A percentile compares a stretch with the other conserved stretches of the same genome.
Evolutionary conservation across 2,797 vertebrate genomes (phyloP).

Genomic region (Lophotriccus pileatus): DNA sequence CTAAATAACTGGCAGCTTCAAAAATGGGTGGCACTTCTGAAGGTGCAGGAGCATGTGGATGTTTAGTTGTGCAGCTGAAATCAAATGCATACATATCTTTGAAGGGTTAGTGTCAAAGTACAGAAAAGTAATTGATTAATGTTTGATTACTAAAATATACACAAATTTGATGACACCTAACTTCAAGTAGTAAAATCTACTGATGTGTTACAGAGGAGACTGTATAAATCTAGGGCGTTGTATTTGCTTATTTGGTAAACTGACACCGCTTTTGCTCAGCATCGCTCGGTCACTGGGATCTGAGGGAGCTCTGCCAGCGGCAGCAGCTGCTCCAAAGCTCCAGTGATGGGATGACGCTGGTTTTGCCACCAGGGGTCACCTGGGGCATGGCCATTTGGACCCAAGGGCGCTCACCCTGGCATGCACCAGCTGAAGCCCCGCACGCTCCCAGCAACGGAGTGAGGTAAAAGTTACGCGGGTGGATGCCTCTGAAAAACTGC

Average conservation of each 20-base stretch:
- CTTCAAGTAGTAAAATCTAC: neutral
- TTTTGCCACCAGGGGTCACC: constrained; percentile 41
- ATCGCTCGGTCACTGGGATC: neutral
- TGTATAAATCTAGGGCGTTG: neutral
- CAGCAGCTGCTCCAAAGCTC: neutral
- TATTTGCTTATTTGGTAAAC: neutral
- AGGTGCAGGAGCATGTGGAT: neutral
- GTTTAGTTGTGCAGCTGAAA: neutral
- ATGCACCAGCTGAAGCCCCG: no score
- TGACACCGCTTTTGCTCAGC: neutral
- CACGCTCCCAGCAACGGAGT: rapidly evolving
- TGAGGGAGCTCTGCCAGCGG: neutral
- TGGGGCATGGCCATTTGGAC: neutral
- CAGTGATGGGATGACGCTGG: neutral
- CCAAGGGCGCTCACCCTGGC: rapidly evolving
- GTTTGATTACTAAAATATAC: neutral
- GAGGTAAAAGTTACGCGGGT: neutral
- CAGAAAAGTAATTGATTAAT: neutral
- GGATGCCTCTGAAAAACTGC: neutral
- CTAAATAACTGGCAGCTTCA: neutral
- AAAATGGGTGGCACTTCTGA: neutral
- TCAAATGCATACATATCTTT: neutral
- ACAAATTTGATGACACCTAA: neutral
- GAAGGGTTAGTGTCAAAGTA: neutral
- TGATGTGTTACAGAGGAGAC: neutral